Percentiles rank a stretch among this genome's conserved stretches.
These are phyloP conservation scores for Eristalis pertinax DNA, from an alignment of 2,888 invertebrate genomes.

Conservation along the genomic window DNA sequence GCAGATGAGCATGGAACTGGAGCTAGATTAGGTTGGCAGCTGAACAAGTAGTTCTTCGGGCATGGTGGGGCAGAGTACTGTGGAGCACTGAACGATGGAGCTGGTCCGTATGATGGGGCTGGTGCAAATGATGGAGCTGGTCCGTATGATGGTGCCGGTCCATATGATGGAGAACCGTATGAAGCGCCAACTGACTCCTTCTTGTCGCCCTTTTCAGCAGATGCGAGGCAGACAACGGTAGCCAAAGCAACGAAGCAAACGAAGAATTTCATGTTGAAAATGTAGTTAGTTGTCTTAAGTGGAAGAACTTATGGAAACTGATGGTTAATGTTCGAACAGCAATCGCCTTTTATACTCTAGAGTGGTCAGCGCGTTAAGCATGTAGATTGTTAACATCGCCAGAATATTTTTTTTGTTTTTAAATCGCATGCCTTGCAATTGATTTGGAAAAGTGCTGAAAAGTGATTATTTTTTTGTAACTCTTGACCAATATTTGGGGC, in stretches of 20 bases:
- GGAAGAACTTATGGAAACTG: conserved; percentile 51
- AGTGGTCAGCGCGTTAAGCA: background rate
- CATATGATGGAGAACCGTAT: conserved; percentile 49
- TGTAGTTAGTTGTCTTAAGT: conserved; percentile 13
- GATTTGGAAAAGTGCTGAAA: background rate
- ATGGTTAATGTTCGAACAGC: background rate
- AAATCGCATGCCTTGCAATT: conserved; percentile 2
- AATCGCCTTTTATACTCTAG: conserved; percentile 43
- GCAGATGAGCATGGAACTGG: conserved; percentile 75
- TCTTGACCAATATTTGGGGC: conserved; percentile 26
- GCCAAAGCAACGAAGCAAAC: conserved; percentile 75
- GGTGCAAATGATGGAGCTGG: conserved; percentile 72
- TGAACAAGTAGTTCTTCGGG: conserved; percentile 78
- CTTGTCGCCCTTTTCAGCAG: conserved; percentile 72
- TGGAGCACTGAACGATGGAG: conserved; percentile 13
- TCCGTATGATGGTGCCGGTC: conserved; percentile 72
- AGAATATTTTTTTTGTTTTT: background rate
- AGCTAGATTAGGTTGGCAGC: conserved; percentile 77
- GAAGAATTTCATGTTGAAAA: conserved; percentile 77
- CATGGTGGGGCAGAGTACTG: conserved; percentile 70
- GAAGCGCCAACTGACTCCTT: conserved; percentile 55
- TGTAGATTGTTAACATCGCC: background rate
- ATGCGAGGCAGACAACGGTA: conserved; percentile 74
- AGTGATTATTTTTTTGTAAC: background rate
- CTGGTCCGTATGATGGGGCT: conserved; percentile 26